Evolutionary conservation across 2,797 vertebrate species (phyloP).

Genomic region (Sebastolobus altivelis): DNA sequence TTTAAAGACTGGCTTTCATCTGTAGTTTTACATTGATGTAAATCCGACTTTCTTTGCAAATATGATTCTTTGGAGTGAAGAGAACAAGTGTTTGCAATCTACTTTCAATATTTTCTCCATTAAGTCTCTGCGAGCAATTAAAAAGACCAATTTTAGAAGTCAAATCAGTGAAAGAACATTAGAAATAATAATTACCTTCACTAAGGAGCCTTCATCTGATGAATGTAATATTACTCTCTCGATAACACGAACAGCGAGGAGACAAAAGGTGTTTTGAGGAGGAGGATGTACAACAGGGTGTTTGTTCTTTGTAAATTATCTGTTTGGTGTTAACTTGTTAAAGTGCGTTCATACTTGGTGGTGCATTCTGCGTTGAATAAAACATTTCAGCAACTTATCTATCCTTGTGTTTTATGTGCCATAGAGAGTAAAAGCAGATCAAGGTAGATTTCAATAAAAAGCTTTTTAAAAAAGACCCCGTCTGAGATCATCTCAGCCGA

Average conservation of each 20-base stretch:
- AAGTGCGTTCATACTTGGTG: conserved; percentile 31
- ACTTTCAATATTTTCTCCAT: conserved; percentile 7
- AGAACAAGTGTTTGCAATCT: neutral
- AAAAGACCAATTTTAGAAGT: neutral
- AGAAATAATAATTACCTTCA: neutral
- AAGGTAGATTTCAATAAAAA: neutral
- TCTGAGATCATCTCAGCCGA: neutral
- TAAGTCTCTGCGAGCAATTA: neutral
- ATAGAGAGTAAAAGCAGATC: neutral
- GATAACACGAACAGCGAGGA: neutral
- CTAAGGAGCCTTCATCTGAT: conserved; percentile 6
- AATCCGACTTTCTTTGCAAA: neutral
- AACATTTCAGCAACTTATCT: conserved; percentile 26
- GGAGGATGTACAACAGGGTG: conserved; percentile 18
- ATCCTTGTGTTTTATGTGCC: neutral
- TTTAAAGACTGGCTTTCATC: neutral
- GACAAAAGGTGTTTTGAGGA: neutral
- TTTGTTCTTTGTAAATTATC: conserved; percentile 41
- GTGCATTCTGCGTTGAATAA: conserved; percentile 60
- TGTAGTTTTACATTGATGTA: neutral
- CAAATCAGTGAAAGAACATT: neutral
- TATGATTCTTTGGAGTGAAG: neutral
- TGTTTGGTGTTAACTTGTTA: conserved; percentile 29
- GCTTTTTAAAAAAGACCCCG: neutral
- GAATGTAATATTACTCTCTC: conserved; percentile 9